Evolutionary conservation across 2,113 vertebrate genomes (phyloP).

Genomic region (Tyto alba): DNA sequence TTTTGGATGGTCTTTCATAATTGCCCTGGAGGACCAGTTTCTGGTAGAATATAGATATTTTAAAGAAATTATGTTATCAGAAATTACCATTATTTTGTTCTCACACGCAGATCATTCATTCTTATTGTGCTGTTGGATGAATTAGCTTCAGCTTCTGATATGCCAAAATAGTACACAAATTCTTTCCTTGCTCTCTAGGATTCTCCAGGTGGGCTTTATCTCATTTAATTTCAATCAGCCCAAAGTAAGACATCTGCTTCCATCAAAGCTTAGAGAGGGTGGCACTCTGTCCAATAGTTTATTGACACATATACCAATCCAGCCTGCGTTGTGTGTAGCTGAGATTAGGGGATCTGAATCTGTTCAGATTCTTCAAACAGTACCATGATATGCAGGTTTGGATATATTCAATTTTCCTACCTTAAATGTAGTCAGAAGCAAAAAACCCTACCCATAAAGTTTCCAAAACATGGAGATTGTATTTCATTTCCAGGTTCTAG

Average conservation of each 20-base stretch:
- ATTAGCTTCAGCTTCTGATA: slow-evolving; percentile 27
- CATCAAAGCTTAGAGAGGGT: not conserved
- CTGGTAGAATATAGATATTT: not conserved
- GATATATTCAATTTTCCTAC: slow-evolving; percentile 21
- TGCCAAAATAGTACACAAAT: not conserved
- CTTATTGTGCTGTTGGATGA: not conserved
- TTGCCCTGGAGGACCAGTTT: not conserved
- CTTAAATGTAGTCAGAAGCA: not conserved
- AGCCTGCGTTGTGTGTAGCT: not conserved
- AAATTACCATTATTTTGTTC: not conserved
- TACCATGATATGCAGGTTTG: not conserved
- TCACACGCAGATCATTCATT: not conserved
- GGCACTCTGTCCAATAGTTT: not conserved
- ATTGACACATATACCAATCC: not conserved
- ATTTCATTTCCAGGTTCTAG: slow-evolving; percentile 14
- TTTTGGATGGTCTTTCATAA: not conserved
- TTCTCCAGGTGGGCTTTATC: not conserved
- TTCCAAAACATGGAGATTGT: not conserved
- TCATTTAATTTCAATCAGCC: not conserved
- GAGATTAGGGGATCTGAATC: not conserved
- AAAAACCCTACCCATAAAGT: not conserved
- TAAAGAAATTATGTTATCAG: not conserved
- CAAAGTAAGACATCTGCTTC: not conserved
- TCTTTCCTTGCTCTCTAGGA: not conserved
- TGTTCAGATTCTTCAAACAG: not conserved